Base-by-base conservation (phyloP, 2,888 invertebrate species). In the Eristalis pertinax region DNA sequence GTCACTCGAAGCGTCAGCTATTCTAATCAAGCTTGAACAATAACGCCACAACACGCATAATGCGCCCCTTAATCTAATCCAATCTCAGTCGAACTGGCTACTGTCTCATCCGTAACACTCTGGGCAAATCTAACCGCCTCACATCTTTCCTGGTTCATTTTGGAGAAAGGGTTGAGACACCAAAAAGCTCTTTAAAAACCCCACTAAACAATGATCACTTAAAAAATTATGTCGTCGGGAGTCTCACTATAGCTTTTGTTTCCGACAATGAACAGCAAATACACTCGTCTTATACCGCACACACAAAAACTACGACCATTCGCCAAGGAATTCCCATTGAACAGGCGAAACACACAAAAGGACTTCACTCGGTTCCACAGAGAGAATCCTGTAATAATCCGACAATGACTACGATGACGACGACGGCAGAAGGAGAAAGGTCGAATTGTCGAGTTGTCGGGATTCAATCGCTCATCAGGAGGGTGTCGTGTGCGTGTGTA, bases 131-230 rank as follows among this genome's bases (percentile, higher is more conserved):
- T n/a, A n/a, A n/a, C n/a, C n/a, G n/a, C 10, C 8, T 32, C 4
- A 32, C 32, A 10, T 8, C 8, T 8, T 2, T 26, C 26, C 4
- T 35, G 7, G 35, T 35, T 35, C 41, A 4, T 5, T 1, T 24
- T 2, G 24, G 24, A 26, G 24, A 24, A 29, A 26, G 26, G 7
- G 8, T 32, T 32, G 32, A 32, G 76, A 87, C 87, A 87, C 72
- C 50, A 79, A 87, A 87, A 87, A 87, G 75, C 87, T 87, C 72
- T 87, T 87, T 73, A 79, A 83, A 76, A 76, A 8, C 68, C 32
- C 81, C 75, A 75, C 68, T 78, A 79, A 87, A 79, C 75, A 83
- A 87, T 76, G 84, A 87, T 87, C 87, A 84, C 83, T 84, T 87
- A 83, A 83, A 86, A 83, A 83, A 87, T 79, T 83, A 87, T 83